Base-by-base conservation (phyloP, 2,888 invertebrate genomes). In the Microctonus aethiopoides region DNA sequence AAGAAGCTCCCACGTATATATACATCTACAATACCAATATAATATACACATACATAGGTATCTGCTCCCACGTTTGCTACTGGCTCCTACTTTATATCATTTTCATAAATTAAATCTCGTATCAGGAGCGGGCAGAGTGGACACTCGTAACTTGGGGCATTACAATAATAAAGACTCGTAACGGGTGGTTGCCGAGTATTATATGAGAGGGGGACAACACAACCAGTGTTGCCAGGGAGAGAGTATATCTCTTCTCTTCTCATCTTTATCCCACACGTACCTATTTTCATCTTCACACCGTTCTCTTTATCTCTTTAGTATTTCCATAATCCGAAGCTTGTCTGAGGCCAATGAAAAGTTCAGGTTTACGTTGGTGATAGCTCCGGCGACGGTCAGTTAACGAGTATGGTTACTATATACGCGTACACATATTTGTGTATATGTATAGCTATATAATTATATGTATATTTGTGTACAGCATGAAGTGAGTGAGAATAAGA, bases 101-200 rank as follows among this genome's bases (percentile, higher is more conserved):
- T 82, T 82, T 82, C 81, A 82, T 82, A 82, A 82, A 82, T 82
- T 82, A 80, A 80, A 68, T 72, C 79, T 76, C 76, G 77, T 79
- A 80, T 81, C 79, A 80, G 77, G 75, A 75, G 75, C 72, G 77
- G 75, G 75, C 73, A 77, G 75, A 76, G 76, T 73, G 77, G 74
- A 75, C 73, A 80, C 77, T 76, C 81, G 82, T 85, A 84, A 85
- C 83, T 85, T 82, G 64, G 76, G 79, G 84, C 76, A 85, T 85
- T 84, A 85, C 83, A 84, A 85, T 85, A 85, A 85, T 85, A 84
- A 85, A 85, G 83, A 82, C 79, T 76, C 79, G 79, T 74, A 70
- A 70, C 70, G 61, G 66, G 61, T 62, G 65, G 46, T 59, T 13
- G 64, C 46, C 36, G 60, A 63, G 62, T n/a, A n/a, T n/a, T n/a